These are phyloP conservation scores for Ciconia stormi DNA, from an alignment of 2,113 vertebrate species.

Conservation along the genomic window DNA sequence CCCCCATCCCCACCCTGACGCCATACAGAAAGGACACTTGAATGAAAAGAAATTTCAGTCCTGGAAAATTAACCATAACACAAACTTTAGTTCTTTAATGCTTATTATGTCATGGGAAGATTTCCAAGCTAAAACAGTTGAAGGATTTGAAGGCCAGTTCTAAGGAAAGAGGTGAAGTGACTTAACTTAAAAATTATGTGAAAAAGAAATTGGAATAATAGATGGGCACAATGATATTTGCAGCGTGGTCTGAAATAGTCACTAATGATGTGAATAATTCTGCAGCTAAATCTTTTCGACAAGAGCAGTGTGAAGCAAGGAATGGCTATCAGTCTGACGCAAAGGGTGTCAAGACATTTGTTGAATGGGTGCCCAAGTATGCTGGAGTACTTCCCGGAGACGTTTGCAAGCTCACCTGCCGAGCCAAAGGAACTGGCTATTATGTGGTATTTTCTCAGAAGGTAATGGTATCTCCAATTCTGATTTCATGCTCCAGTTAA, in stretches of 20 bases:
- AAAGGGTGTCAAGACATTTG: constrained; percentile 93
- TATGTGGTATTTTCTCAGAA: constrained; percentile 97
- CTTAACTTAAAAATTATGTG: not conserved
- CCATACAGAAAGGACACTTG: not conserved
- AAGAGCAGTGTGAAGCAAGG: constrained; percentile 93
- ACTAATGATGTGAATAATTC: constrained; percentile 34
- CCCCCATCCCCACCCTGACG: fast-evolving
- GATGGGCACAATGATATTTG: not conserved
- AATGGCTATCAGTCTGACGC: constrained; percentile 97
- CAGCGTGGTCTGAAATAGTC: not conserved
- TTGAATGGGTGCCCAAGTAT: constrained; percentile 97
- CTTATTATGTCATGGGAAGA: not conserved
- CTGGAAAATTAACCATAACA: not conserved
- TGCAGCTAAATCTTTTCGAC: constrained; percentile 90
- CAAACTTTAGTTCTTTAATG: not conserved
- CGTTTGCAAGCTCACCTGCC: constrained; percentile 93
- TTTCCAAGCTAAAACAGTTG: not conserved
- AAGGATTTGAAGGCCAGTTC: not conserved
- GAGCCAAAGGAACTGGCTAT: constrained; percentile 96
- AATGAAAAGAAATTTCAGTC: not conserved
- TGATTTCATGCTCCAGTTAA: not conserved
- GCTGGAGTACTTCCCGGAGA: constrained; percentile 91
- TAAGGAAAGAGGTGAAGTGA: not conserved
- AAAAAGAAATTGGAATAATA: not conserved
- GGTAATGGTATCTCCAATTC: constrained; percentile 71